Percentiles rank a stretch among this genome's conserved stretches.
Conservation (phyloP, 2,113 vertebrate genomes). For the Loxodonta africana region DNA sequence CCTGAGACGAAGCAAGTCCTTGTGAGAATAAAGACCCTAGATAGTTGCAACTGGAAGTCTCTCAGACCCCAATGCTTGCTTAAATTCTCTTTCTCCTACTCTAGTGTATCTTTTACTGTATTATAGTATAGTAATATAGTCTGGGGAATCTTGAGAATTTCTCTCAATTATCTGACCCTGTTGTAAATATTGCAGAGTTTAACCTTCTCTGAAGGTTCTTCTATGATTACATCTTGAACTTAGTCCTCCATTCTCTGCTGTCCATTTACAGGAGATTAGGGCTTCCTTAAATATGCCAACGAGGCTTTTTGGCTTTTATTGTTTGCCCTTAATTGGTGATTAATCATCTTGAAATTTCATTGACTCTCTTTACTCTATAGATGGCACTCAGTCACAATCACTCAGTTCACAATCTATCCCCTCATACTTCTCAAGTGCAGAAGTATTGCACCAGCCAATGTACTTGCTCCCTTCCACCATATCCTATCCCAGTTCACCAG, state of each 20-base stretch:
- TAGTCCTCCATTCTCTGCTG: background rate
- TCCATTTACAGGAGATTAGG: background rate
- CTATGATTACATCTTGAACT: background rate
- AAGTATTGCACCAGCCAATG: background rate
- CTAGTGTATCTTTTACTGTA: background rate
- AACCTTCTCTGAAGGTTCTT: background rate
- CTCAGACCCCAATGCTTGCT: background rate
- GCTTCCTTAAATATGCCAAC: background rate
- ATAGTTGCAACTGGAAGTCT: background rate
- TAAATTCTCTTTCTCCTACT: background rate
- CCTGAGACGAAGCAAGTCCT: background rate
- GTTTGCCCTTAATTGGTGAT: background rate
- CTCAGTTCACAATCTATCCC: background rate
- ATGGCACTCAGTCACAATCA: background rate
- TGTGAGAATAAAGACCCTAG: background rate
- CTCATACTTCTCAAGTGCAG: background rate
- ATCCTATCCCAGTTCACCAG: background rate
- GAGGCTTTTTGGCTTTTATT: background rate
- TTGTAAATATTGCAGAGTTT: background rate
- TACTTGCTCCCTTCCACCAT: background rate
- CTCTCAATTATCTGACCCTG: background rate
- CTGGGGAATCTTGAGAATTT: background rate
- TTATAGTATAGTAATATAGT: background rate
- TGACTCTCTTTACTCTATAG: background rate
- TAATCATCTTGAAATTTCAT: background rate